Evolutionary conservation across 1,140 invertebrate genomes (phyloP).

Genomic region (Macrotrachela quadricornifera): DNA sequence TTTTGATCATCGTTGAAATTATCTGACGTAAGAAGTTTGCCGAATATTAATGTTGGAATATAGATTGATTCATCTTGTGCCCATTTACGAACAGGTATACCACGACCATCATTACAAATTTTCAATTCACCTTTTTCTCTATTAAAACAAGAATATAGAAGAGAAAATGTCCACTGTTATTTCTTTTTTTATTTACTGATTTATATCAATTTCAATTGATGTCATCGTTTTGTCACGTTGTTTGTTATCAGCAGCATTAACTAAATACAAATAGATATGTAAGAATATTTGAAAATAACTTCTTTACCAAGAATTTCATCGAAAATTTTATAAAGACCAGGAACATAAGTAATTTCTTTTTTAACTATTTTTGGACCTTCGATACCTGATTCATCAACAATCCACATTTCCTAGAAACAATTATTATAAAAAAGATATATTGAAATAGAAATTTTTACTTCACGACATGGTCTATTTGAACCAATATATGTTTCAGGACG

Average conservation of each 20-base stretch:
- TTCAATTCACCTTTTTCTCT: conserved; percentile 64
- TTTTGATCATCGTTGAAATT: conserved; percentile 97
- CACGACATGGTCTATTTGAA: conserved; percentile 52
- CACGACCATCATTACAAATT: conserved; percentile 92
- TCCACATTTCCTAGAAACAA: conserved; percentile 58
- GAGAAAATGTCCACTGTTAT: no score
- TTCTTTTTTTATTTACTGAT: conserved; percentile 40
- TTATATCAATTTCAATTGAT: conserved; percentile 83
- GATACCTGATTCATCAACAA: conserved; percentile 45
- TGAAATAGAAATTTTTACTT: no score
- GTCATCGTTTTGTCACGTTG: conserved; percentile 84
- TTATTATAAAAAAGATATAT: no score
- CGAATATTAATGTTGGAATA: conserved; percentile 98
- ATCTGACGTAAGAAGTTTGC: conserved; percentile 87
- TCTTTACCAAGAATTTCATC: conserved; percentile 62
- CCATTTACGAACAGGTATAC: conserved; percentile 75
- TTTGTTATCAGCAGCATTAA: conserved; percentile 99
- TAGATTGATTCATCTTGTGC: conserved; percentile 97
- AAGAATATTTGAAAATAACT: no score
- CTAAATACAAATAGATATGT: conserved; percentile 30
- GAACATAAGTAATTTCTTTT: conserved; percentile 73
- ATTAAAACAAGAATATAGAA: no score
- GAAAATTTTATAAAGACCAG: conserved; percentile 96
- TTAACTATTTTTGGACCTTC: conserved; percentile 53
- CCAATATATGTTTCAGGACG: conserved; percentile 96